Evolutionary conservation across 2,113 vertebrate species (phyloP).

Genomic region (Periophthalmodon schlosseri): DNA sequence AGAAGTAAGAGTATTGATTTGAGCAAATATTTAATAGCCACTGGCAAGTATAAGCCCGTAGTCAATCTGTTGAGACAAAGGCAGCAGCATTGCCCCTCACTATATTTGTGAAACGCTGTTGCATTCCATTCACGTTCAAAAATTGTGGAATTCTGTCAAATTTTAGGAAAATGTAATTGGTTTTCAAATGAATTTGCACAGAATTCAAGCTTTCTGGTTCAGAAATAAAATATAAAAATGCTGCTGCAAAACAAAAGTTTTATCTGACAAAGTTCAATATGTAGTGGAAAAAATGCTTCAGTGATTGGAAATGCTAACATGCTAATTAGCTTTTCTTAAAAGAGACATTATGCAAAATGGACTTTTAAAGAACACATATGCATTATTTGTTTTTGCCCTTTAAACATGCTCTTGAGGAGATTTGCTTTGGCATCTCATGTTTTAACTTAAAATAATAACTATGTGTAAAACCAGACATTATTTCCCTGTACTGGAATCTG

Average conservation of each 20-base stretch:
- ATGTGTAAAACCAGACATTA: too few relatives aligned
- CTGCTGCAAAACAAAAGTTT: neutral
- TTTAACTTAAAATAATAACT: too few relatives aligned
- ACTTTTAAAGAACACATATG: too few relatives aligned
- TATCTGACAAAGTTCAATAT: neutral
- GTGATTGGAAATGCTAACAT: neutral
- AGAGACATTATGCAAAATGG: too few relatives aligned
- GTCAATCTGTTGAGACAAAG: neutral
- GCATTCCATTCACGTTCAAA: neutral
- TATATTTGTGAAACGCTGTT: neutral
- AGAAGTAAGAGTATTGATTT: neutral
- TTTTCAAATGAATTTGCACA: neutral
- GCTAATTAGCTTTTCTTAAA: too few relatives aligned
- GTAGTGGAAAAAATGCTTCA: neutral
- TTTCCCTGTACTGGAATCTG: too few relatives aligned
- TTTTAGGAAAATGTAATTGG: constrained; percentile 15
- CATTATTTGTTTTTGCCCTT: too few relatives aligned
- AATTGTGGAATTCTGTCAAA: neutral
- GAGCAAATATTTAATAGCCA: too few relatives aligned
- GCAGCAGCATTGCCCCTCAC: neutral
- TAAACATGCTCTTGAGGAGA: too few relatives aligned
- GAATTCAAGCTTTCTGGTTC: constrained; percentile 1
- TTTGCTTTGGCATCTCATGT: too few relatives aligned
- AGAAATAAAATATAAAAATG: constrained; percentile 13
- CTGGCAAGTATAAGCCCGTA: neutral